A percentile compares a stretch with the other conserved stretches of the same genome.
Evolutionary conservation across 2,797 vertebrate genomes (phyloP).

Genomic region (Etheostoma nigrum): DNA sequence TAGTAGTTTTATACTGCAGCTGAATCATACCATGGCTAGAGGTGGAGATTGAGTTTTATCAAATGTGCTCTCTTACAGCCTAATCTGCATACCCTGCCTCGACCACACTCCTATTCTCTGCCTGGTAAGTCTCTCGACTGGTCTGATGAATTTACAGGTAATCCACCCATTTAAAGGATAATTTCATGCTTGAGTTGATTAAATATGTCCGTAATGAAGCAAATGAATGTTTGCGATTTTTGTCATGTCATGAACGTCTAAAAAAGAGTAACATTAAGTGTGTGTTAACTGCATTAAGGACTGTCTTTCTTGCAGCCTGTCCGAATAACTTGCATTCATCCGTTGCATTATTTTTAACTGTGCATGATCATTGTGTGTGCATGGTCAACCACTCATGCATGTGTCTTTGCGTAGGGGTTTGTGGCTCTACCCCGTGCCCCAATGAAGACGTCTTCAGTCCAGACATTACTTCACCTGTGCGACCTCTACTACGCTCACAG

Average conservation of each 20-base stretch:
- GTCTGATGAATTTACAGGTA: conserved; percentile 4
- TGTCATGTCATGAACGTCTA: conserved; percentile 2
- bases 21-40: background rate
- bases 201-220: conserved; percentile 5
- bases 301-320: conserved; percentile 16
- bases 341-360: conserved; percentile 16
- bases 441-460: conserved; percentile 71
- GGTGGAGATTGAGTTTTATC: conserved; percentile 33
- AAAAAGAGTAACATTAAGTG: background rate
- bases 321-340: conserved; percentile 27
- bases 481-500: conserved; percentile 81
- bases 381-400: conserved; percentile 52
- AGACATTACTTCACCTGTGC: conserved; percentile 74
- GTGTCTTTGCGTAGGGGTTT: conserved; percentile 69
- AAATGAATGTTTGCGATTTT: background rate
- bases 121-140: conserved; percentile 83
- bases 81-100: conserved; percentile 84
- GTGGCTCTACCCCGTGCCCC: conserved; percentile 52
- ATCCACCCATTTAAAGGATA: background rate
- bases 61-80: conserved; percentile 78
- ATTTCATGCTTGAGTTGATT: conserved; percentile 2
- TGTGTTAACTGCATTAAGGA: background rate
- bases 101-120: conserved; percentile 88
- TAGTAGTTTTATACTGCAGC: background rate
- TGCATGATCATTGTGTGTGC: conserved; percentile 42